These are phyloP conservation scores for Thyatira batis DNA, from an alignment of 2,888 invertebrate species.

Conservation along the genomic window DNA sequence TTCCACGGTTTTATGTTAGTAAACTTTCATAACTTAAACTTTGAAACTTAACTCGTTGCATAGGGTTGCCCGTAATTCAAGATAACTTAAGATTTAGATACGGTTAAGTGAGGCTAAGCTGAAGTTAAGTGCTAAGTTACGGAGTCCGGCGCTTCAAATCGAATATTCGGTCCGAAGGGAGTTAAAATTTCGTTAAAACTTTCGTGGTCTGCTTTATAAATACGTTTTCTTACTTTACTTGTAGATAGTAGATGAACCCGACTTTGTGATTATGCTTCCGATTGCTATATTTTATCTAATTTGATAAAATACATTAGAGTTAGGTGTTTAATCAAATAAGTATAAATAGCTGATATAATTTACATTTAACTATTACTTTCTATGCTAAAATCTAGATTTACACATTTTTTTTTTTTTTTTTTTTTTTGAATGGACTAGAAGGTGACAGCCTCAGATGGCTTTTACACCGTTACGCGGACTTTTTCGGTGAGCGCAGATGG, in stretches of 20 bases:
- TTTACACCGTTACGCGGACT: no score
- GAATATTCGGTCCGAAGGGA: conserved; percentile 35
- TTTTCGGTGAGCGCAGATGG: no score
- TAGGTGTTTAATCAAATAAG: no score
- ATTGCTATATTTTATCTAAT: no score
- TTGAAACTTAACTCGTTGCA: conserved; percentile 60
- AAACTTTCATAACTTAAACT: conserved; percentile 53
- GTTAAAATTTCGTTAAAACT: conserved; percentile 36
- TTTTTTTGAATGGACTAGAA: no score
- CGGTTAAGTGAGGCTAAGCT: conserved; percentile 64
- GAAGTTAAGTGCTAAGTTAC: conserved; percentile 64
- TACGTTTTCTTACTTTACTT: background rate
- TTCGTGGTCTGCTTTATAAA: conserved; percentile 6
- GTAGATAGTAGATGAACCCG: background rate
- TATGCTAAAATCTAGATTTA: no score
- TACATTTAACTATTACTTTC: no score
- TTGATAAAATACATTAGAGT: no score
- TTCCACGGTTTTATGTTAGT: conserved; percentile 52
- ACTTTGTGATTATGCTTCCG: no score
- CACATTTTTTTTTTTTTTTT: no score
- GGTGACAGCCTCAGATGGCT: no score
- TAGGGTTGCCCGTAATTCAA: conserved; percentile 56
- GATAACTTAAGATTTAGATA: conserved; percentile 68
- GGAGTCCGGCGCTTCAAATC: conserved; percentile 33
- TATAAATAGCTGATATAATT: no score